Evolutionary conservation across 2,113 vertebrate species (phyloP).

Genomic region (Jaculus jaculus): DNA sequence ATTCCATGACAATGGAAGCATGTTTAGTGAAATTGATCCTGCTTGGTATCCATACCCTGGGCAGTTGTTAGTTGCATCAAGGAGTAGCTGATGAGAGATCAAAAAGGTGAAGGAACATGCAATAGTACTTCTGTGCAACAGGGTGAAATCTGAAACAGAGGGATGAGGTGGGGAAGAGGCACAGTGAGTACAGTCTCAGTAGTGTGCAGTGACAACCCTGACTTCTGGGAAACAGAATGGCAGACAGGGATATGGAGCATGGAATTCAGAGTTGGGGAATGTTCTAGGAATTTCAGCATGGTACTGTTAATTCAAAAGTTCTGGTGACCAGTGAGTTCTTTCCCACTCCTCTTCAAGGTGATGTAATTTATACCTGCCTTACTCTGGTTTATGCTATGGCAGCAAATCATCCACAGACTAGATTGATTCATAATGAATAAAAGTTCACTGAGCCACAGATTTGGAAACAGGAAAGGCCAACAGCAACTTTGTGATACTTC

Average conservation of each 20-base stretch:
- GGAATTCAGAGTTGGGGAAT: not conserved
- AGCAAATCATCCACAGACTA: not conserved
- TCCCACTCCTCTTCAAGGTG: too few relatives aligned
- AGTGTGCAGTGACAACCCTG: not conserved
- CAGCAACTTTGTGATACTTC: not conserved
- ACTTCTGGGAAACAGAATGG: not conserved
- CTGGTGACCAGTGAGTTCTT: too few relatives aligned
- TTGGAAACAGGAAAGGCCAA: not conserved
- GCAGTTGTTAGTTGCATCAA: not conserved
- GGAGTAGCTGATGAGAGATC: not conserved
- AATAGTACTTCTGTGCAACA: not conserved
- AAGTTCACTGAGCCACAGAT: not conserved
- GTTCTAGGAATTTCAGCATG: not conserved
- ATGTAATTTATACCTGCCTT: not conserved
- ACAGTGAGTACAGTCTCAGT: too few relatives aligned
- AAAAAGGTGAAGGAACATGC: not conserved
- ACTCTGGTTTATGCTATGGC: not conserved
- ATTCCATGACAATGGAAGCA: not conserved
- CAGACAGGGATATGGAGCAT: too few relatives aligned
- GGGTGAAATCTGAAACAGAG: fast-evolving
- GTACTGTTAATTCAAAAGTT: not conserved
- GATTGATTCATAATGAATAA: not conserved
- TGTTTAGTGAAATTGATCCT: not conserved
- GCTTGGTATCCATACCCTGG: fast-evolving
- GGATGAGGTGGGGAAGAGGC: not conserved